phyloP scores from a whole-genome alignment of 2,888 invertebrate genomes.

The Sphaerophoria rueppellii region DNA sequence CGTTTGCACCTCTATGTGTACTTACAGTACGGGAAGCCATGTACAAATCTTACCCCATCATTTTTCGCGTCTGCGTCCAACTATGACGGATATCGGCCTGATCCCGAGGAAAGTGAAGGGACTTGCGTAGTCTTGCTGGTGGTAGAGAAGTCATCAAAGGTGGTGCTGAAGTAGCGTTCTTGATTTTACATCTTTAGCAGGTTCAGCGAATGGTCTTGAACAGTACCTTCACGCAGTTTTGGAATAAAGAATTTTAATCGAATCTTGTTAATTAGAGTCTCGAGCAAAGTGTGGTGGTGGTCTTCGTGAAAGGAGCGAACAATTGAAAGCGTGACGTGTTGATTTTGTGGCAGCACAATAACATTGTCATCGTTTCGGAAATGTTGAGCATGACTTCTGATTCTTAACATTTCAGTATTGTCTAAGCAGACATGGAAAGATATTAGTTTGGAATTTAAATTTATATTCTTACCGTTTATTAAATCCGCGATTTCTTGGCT shows the following conservation, averaged over 20 bases:
- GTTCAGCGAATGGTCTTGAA: constrained; percentile 5
- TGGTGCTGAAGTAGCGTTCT: background rate
- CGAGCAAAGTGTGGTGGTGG: constrained; percentile 43
- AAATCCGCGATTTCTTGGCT: constrained; percentile 46
- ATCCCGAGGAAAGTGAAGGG: constrained; percentile 7
- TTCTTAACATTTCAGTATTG: constrained; percentile 34
- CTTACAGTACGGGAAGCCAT: too few species aligned
- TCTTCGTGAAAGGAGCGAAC: constrained; percentile 35
- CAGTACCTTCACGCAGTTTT: constrained; percentile 1
- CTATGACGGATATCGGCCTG: background rate
- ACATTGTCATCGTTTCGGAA: constrained; percentile 50
- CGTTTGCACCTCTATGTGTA: constrained; percentile 27
- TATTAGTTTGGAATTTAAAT: too few species aligned
- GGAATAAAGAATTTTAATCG: constrained; percentile 19
- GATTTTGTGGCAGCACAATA: constrained; percentile 36
- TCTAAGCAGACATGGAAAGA: too few species aligned
- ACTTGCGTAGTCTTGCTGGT: constrained; percentile 11
- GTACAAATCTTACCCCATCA: constrained; percentile 13
- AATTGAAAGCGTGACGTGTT: constrained; percentile 65
- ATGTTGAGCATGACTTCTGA: constrained; percentile 38
- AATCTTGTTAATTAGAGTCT: constrained; percentile 35
- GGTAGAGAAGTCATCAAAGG: constrained; percentile 6
- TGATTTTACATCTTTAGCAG: constrained; percentile 3
- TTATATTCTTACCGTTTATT: too few species aligned
- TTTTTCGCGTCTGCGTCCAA: constrained; percentile 18